Evolutionary conservation across 2,113 vertebrate genomes (phyloP), one percentile per base, ranked within the genome.

Genomic region (Notothenia rossii): DNA sequence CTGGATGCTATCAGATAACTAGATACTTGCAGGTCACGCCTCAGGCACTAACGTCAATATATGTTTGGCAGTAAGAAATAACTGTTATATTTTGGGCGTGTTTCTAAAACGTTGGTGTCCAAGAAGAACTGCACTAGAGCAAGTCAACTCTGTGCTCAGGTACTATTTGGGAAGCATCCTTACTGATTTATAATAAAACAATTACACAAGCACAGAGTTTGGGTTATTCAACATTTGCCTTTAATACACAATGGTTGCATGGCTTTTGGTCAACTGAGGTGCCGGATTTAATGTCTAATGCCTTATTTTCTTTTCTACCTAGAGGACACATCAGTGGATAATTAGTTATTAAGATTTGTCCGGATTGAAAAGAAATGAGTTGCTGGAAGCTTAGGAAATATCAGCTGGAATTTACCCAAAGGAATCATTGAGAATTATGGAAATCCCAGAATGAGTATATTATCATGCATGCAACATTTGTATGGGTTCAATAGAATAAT

Each of bases 291-390:
- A 73, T 29, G 67, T 71, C 72, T 83, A 60, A 62, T 84, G 75
- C 33, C 40, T 33, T 70, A 36, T 58, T 56, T 43, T 18, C 20
- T 46, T 66, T 70, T 55, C 53, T 22, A 63, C 75, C 25, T 49
- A 59, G 81, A 87, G 85, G 87, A 49, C 91, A 86, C 63, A 15
- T 50, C 15, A 77, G 50, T 60, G 58, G 54, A 65, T 81, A 92
- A 91, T 79, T 86, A 84, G 36, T 8, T 40, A 40, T 40, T 40
- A 40, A 40, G 89, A 93, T 94, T 94, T 89, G 60, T 67, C 45
- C 20, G 4, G 76, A 84, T 86, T 46, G 4, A 46, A 72, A 58
- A 61, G 71, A 53, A 76, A 55, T 84, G 50, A 77, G 45, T 76
- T 59, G 71, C 50, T 69, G 10, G 36, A 61, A 56, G 64, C 63